Evolutionary conservation across 2,797 vertebrate species (phyloP), one percentile per base, ranked within the genome.

Genomic region (Otolemur crassicaudatus): DNA sequence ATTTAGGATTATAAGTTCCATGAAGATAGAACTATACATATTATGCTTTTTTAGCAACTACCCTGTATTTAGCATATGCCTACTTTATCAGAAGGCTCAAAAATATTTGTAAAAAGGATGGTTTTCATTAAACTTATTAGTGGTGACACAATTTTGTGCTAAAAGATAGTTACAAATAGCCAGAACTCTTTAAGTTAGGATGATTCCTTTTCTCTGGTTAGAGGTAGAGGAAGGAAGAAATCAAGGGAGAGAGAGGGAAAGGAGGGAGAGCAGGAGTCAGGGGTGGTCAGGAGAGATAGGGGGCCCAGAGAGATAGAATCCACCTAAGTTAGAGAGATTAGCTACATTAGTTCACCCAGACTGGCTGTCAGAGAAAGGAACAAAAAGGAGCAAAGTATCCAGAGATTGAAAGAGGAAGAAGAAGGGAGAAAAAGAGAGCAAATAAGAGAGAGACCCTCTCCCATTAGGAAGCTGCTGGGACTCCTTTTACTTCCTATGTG

Each of bases 51-150:
- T 81, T 65, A 89, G 19, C n/a, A 27, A 77, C 58, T 22, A 87
- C 3, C 14, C 22, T 53, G 29, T 69, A 22, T 77, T 27, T 77
- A 92, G 25, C 1, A 60, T 81, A 81, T 60, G 3, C 13, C 69
- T 70, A 27, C 43, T 85, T 58, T 87, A 81, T 92, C n/a, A 77
- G 23, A 87, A 81, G 23, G 23, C 6, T 75, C 29, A 86, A 46
- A 91, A 60, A 40, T 67, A 79, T 20, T 93, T 76, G 8, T 53
- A 83, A 60, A 72, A 88, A 86, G 31, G 31, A 76, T 40, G 40
- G 53, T 75, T 92, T 90, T 92, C 7, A 61, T 67, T 69, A 75
- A 67, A 22, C 72, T 77, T 85, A 81, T 75, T 80, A 89, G 19
- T 58, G 75, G 29, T 63, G 37, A 11, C 34, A 72, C 87, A 87